These are phyloP conservation scores for Dromiciops gliroides DNA, from an alignment of 2,113 vertebrate genomes.

Conservation along the genomic window DNA sequence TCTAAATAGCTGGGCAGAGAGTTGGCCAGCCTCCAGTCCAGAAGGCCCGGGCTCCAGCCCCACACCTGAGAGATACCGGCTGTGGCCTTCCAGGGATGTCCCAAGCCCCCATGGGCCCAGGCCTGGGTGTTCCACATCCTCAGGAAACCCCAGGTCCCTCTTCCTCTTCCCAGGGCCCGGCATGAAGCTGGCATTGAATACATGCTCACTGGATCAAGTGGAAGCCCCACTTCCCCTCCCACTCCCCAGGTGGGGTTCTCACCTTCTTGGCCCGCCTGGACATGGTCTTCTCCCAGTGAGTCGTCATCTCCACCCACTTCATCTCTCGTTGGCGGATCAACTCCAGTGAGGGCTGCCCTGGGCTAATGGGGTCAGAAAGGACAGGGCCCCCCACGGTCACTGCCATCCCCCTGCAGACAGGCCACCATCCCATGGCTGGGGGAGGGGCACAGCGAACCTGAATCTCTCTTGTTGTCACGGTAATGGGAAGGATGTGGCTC, in stretches of 20 bases:
- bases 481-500: constrained; percentile 66
- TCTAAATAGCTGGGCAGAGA: too few relatives aligned
- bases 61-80: too few relatives aligned
- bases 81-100: too few relatives aligned
- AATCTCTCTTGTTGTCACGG: constrained; percentile 51
- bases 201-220: too few relatives aligned
- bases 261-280: constrained; percentile 88
- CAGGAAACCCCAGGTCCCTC: background rate
- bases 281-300: constrained; percentile 89
- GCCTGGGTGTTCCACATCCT: background rate
- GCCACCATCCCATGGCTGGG: background rate
- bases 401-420: too few relatives aligned
- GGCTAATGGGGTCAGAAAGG: constrained; percentile 32
- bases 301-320: constrained; percentile 91
- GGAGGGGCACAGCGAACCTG: constrained; percentile 35
- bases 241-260: constrained; percentile 26
- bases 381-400: background rate
- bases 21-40: too few relatives aligned
- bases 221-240: too few relatives aligned
- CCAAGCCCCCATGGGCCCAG: background rate
- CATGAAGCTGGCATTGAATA: too few relatives aligned
- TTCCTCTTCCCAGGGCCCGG: too few relatives aligned
- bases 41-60: too few relatives aligned
- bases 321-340: constrained; percentile 90
- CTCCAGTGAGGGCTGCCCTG: constrained; percentile 82